phyloP scores from a whole-genome alignment of 2,888 invertebrate genomes.

The Muscina levida region DNA sequence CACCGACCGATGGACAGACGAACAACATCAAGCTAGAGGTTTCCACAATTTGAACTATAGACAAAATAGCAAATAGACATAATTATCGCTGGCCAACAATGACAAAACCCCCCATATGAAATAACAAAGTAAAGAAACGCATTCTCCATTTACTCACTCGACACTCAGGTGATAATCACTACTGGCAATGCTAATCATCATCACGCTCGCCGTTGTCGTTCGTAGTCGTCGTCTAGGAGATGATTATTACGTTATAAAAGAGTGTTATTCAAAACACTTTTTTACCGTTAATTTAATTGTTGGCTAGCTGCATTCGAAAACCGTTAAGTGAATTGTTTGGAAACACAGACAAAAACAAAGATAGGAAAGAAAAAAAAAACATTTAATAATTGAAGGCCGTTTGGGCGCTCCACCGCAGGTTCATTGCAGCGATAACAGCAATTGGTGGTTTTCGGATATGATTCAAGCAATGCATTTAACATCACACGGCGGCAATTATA shows the following conservation, averaged over 20 bases:
- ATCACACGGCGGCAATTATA: constrained; percentile 17
- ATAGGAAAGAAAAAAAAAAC: too few relatives aligned
- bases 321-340: constrained; percentile 29
- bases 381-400: constrained; percentile 61
- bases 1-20: not conserved
- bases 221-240: too few relatives aligned
- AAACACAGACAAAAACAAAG: too few relatives aligned
- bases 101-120: not conserved
- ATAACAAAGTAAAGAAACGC: constrained; percentile 2
- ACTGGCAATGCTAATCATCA: not conserved
- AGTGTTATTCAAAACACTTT: constrained; percentile 11
- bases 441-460: not conserved
- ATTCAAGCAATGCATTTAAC: not conserved
- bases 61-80: constrained; percentile 6
- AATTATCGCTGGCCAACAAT: constrained; percentile 11
- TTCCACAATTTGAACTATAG: constrained; percentile 14
- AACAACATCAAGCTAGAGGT: constrained; percentile 9
- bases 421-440: not conserved
- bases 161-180: not conserved
- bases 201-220: too few relatives aligned
- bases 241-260: constrained; percentile 1
- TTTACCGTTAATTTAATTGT: not conserved
- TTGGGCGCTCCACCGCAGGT: constrained; percentile 1
- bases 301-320: constrained; percentile 25
- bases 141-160: not conserved